phyloP scores from a whole-genome alignment of 2,797 vertebrate species.

The Diplodus puntazzo region DNA sequence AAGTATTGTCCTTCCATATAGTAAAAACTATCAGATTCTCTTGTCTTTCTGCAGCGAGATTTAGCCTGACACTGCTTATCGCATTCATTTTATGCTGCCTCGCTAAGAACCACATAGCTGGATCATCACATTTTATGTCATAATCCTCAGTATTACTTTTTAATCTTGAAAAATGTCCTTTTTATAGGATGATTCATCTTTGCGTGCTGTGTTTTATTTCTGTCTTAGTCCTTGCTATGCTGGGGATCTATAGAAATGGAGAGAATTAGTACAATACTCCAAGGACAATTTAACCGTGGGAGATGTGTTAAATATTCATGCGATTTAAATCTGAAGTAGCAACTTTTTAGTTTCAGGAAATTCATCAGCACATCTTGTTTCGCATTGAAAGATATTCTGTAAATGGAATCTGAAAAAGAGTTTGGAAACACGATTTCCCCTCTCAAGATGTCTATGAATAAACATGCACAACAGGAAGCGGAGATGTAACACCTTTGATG shows the following conservation, averaged over 20 bases:
- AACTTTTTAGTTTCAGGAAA: not conserved
- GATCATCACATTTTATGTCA: not conserved
- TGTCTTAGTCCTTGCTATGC: not conserved
- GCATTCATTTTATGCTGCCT: not conserved
- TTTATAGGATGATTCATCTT: conserved; percentile 15
- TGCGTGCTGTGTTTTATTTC: not conserved
- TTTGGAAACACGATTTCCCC: not conserved
- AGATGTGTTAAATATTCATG: conserved; percentile 35
- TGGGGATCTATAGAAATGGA: not conserved
- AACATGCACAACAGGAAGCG: not conserved
- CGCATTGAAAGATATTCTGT: not conserved
- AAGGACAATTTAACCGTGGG: conserved; percentile 9
- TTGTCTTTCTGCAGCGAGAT: not conserved
- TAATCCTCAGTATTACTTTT: not conserved
- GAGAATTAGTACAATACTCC: not conserved
- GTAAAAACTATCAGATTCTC: not conserved
- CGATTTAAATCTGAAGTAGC: not conserved
- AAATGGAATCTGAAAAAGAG: not conserved
- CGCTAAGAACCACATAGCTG: not conserved
- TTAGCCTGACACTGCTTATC: not conserved
- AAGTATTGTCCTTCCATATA: not conserved
- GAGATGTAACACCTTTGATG: not conserved
- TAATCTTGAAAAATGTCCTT: conserved; percentile 13
- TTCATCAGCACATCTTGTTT: not conserved
- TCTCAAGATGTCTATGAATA: not conserved